A percentile compares a stretch with the other conserved stretches of the same genome.
Evolutionary conservation across 2,113 vertebrate genomes (phyloP).

Genomic region (Chaenocephalus aceratus): DNA sequence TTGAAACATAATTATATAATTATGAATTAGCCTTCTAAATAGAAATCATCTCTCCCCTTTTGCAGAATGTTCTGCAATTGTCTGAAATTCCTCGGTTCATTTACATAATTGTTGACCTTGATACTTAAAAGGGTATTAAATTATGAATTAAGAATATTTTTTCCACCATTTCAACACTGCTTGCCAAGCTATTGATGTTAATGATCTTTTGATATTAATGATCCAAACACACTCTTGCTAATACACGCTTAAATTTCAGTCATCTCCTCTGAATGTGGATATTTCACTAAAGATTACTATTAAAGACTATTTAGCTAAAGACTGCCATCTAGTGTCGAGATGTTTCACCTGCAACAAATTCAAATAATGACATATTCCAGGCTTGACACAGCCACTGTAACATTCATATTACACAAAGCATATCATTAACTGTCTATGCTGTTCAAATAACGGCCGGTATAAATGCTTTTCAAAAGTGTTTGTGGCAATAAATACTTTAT

Average conservation of each 20-base stretch:
- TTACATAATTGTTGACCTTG: constrained; percentile 13
- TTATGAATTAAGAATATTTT: neutral
- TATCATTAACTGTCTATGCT: fast-evolving
- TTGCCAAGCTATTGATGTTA: too few relatives aligned
- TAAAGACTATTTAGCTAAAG: neutral
- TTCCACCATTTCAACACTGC: too few relatives aligned
- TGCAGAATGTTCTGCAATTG: neutral
- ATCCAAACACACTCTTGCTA: too few relatives aligned
- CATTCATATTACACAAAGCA: fast-evolving
- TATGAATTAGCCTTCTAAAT: too few relatives aligned
- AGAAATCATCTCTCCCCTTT: neutral
- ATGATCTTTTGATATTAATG: too few relatives aligned
- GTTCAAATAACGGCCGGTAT: neutral
- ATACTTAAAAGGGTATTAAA: neutral
- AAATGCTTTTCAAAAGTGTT: neutral
- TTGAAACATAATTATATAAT: too few relatives aligned
- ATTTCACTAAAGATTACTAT: too few relatives aligned
- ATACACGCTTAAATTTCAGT: neutral
- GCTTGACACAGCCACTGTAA: neutral
- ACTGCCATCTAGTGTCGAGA: constrained; percentile 42
- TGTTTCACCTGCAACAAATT: neutral
- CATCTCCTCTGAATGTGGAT: too few relatives aligned
- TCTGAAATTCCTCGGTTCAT: neutral
- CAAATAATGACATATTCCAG: neutral
- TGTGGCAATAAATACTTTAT: neutral